Evolutionary conservation across 2,888 invertebrate species (phyloP), one percentile per base, ranked within the genome.

Genomic region (Toxonevra muliebris): DNA sequence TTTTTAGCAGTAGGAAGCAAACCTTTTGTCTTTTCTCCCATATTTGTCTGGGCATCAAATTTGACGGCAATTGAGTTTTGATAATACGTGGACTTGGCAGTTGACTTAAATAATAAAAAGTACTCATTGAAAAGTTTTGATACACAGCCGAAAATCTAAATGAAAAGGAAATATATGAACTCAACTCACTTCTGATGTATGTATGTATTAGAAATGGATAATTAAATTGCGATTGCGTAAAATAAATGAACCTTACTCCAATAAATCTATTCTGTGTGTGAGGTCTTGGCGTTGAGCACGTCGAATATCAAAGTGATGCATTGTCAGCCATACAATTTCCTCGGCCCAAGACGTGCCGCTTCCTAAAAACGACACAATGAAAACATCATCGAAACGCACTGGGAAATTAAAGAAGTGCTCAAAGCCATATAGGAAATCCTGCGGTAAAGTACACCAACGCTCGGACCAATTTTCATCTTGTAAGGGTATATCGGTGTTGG

Each of bases 311-410:
- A 77, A 69, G 65, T 76, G 65, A 58, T 77, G 73, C 8, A 71
- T 17, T n/a, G 77, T 40, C 2, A 78, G 53, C 78, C 78, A 78
- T 9, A 73, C 68, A 40, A 73, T 68, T 61, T 76, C 77, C 57
- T 76, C 71, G 66, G 75, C 75, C 77, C 77, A 77, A n/a, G 76
- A 76, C 0, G 75, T 76, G n/a, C 76, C 77, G 54, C 72, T 66
- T 54, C 75, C 76, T 20, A 74, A 69, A 68, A 69, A 69, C 2
- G 77, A 73, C 1, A 73, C 68, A 12, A 76, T 57, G 58, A 74
- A 76, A 1, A 76, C 68, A 43, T 76, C 76, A 70, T 76, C 75
- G 4, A 63, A 8, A 1, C 69, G 66, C 8, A 76, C 64, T 52
- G 75, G 60, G 11, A 76, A 75, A 60, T 77, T 50, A 19, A 66